Evolutionary conservation across 2,113 vertebrate genomes (phyloP), one percentile per base, ranked within the genome.

Genomic region (Acrocephalus arundinaceus): DNA sequence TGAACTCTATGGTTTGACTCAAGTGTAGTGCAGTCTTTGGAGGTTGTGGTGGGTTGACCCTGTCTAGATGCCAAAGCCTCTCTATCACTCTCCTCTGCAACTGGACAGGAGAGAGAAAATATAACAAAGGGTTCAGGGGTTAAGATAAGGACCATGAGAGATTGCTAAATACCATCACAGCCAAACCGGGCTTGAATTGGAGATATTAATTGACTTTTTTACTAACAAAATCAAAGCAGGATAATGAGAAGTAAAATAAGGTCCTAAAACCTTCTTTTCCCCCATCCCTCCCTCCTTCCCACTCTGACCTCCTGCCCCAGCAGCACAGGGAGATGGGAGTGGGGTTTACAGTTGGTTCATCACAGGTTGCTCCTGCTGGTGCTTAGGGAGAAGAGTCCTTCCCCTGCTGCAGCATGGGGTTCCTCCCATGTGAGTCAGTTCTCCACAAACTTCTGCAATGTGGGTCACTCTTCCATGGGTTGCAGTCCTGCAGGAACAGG

Each of bases 371-470:
- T 54, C 27, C 46, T 77, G 54, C 22, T 6, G 11, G 9, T 68
- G 45, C 14, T 27, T 12, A 31, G 54, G 22, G 12, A 68, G 27
- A 23, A 27, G 54, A 77, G 33, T 33, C 27, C 8, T 61, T 70
- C 27, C 22, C 46, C 12, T 61, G 33, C 22, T 70, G 15, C 46
- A 52, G 4, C 0, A 0, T 61, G 27, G 31, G 15, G 33, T 19
- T 37, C 39, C 27, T 70, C 18, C 39, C 55, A 23, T 7, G 25
- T 13, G 54, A 52, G 37, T 45, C 31, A 61, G 43, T 21, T 58
- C 43, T 49, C 43, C 61, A 66, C 30, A 41, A 10, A 30, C 7
- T 45, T 43, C 54, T 87, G 27, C 15, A 19, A 3, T 28, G 15
- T 33, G 27, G 33, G 46, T 19, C 33, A 23, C 18, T 46, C 33